Percentiles rank a stretch among this genome's conserved stretches.
Evolutionary conservation across 2,888 invertebrate species (phyloP).

Genomic region (Fabriciana adippe): DNA sequence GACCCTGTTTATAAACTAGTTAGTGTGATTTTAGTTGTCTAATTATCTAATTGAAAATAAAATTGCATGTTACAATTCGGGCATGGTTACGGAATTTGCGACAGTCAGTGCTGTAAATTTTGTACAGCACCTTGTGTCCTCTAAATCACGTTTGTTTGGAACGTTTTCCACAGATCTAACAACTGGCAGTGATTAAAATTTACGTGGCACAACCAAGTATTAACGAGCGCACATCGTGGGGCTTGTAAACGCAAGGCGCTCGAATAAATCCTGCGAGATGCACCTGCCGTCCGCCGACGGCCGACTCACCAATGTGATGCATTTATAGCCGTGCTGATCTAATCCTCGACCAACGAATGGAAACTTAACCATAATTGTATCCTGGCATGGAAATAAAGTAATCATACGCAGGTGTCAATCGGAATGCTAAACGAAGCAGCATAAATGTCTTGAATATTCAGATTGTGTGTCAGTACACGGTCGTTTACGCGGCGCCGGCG

Average conservation of each 20-base stretch:
- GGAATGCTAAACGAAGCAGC: constrained; percentile 73
- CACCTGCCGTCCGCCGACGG: constrained; percentile 65
- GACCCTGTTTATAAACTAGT: too few species aligned
- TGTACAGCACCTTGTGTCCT: constrained; percentile 60
- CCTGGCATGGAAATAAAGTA: constrained; percentile 45
- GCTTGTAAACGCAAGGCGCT: constrained; percentile 66
- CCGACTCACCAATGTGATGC: constrained; percentile 33
- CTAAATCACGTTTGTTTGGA: constrained; percentile 79
- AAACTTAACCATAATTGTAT: constrained; percentile 32
- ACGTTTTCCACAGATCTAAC: constrained; percentile 73
- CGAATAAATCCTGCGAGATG: constrained; percentile 78
- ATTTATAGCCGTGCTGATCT: constrained; percentile 38
- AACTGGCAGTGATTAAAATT: constrained; percentile 81
- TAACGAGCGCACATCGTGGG: constrained; percentile 75
- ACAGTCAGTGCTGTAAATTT: constrained; percentile 54
- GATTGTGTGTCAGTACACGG: constrained; percentile 79
- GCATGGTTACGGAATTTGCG: constrained; percentile 29
- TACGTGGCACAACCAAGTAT: constrained; percentile 79
- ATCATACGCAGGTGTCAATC: constrained; percentile 73
- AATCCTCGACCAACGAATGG: constrained; percentile 27
- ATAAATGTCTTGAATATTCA: constrained; percentile 81
- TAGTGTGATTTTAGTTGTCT: too few species aligned
- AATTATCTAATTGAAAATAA: neutral
- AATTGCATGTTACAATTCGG: constrained; percentile 11
- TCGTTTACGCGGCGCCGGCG: constrained; percentile 84